These are phyloP conservation scores for Gymnocheta viridis DNA, from an alignment of 2,888 invertebrate species.

Conservation along the genomic window DNA sequence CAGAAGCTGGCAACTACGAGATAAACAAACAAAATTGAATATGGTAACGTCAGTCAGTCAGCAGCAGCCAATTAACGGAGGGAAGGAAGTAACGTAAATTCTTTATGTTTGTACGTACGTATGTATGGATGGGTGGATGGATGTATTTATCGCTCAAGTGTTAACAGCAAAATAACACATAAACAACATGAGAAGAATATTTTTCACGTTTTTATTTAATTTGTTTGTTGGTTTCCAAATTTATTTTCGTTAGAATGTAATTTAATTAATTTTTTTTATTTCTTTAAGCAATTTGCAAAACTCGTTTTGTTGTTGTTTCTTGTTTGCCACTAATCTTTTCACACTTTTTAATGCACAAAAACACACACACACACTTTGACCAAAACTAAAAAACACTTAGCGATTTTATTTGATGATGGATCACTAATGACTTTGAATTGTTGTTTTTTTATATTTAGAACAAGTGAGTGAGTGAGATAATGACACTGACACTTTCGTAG, in stretches of 20 bases:
- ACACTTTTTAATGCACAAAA: slow-evolving; percentile 20
- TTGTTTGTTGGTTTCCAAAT: slow-evolving; percentile 44
- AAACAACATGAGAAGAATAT: slow-evolving; percentile 18
- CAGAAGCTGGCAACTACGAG: slow-evolving; percentile 23
- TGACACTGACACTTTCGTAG: slow-evolving; percentile 56
- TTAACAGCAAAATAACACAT: slow-evolving; percentile 60
- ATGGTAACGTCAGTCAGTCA: slow-evolving; percentile 59
- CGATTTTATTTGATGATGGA: slow-evolving; percentile 57
- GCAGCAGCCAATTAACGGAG: slow-evolving; percentile 45
- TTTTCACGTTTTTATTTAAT: slow-evolving; percentile 35
- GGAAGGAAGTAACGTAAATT: slow-evolving; percentile 19
- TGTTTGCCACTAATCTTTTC: slow-evolving; percentile 42
- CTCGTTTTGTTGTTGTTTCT: slow-evolving; percentile 22
- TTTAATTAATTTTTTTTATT: slow-evolving; percentile 26
- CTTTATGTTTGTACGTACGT: background rate
- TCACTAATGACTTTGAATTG: slow-evolving; percentile 60
- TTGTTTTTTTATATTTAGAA: slow-evolving; percentile 27
- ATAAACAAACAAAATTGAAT: slow-evolving; percentile 36
- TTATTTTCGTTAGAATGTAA: slow-evolving; percentile 29
- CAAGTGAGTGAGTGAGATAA: slow-evolving; percentile 49
- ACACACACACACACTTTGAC: background rate
- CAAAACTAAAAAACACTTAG: slow-evolving; percentile 20
- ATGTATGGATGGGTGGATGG: background rate
- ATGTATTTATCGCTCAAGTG: slow-evolving; percentile 34
- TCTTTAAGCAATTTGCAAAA: slow-evolving; percentile 16